Conservation (phyloP, 1,140 invertebrate genomes). For the Atta colombica region DNA sequence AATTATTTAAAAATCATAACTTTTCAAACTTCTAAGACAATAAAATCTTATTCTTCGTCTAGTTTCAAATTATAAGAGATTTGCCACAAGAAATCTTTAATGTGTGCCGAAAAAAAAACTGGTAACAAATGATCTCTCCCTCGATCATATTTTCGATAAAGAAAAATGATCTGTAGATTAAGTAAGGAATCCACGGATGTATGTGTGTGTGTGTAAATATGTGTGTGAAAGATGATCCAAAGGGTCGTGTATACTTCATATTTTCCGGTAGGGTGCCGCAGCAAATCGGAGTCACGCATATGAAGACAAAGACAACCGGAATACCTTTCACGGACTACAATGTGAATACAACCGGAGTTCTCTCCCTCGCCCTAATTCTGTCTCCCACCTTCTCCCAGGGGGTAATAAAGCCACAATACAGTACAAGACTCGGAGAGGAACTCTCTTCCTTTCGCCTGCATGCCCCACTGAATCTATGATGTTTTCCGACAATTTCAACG, state of each 20-base stretch:
- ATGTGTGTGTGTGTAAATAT: too few species aligned
- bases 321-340: conserved; percentile 43
- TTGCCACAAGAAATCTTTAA: neutral
- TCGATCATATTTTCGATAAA: neutral
- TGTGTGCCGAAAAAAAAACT: neutral
- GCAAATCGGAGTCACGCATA: conserved; percentile 25
- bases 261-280: conserved; percentile 20
- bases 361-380: neutral
- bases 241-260: conserved; percentile 3
- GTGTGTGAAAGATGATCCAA: neutral
- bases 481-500: neutral
- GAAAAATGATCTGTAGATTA: neutral
- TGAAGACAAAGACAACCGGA: conserved; percentile 56
- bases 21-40: neutral
- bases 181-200: neutral
- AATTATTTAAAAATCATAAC: neutral
- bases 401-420: conserved; percentile 31
- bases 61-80: neutral
- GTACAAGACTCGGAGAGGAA: neutral
- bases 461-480: conserved; percentile 24
- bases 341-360: neutral
- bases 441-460: neutral
- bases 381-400: neutral
- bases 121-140: neutral
- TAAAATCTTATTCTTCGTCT: neutral